Evolutionary conservation across 1,140 invertebrate species (phyloP).

Genomic region (Papilio xuthus): DNA sequence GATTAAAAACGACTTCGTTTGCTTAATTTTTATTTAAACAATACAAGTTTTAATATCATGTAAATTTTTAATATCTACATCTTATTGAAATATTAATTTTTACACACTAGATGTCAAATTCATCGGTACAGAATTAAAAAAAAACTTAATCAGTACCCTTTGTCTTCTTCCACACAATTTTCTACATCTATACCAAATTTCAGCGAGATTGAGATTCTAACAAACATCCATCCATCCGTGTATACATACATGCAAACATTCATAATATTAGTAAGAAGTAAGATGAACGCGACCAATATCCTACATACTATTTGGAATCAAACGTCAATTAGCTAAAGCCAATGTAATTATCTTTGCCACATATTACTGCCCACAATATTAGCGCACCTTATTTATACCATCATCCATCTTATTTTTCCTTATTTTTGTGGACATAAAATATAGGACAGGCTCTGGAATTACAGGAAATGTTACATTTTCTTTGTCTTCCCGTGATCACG

Average conservation of each 20-base stretch:
- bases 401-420: slow-evolving; percentile 2
- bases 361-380: neutral
- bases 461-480: neutral
- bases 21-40: no score
- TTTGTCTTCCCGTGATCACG: neutral
- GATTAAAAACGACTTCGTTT: no score
- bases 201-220: no score
- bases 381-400: neutral
- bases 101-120: no score
- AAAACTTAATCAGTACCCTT: no score
- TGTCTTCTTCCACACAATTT: no score
- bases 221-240: no score
- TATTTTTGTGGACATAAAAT: slow-evolving; percentile 3
- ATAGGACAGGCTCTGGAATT: neutral
- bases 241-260: no score
- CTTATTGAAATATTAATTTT: neutral
- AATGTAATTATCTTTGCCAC: neutral
- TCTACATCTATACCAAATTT: no score
- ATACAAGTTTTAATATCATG: neutral
- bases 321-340: neutral
- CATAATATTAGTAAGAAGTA: no score
- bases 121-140: no score
- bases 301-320: neutral
- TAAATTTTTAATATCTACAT: neutral
- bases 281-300: no score